phyloP scores from a whole-genome alignment of 2,797 vertebrate genomes.

The Sebastes wilsoni region DNA sequence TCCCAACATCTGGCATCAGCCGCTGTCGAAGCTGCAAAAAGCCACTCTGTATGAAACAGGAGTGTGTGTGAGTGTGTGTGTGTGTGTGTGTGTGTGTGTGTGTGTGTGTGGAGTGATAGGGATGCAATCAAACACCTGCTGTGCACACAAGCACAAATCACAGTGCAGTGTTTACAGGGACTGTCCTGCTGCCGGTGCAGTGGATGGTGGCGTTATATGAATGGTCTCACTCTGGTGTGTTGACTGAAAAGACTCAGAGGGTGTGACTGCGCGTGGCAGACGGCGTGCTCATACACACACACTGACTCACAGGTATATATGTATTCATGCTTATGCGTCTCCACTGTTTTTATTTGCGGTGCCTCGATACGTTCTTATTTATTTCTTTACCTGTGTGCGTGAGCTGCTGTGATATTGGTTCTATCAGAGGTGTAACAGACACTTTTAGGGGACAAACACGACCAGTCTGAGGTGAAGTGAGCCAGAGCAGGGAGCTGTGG shows the following conservation, averaged over 20 bases:
- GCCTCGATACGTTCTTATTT: neutral
- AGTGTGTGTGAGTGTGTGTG: neutral
- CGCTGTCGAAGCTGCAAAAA: constrained; percentile 21
- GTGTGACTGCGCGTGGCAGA: constrained; percentile 5
- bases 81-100: neutral
- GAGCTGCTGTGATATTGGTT: constrained; percentile 3
- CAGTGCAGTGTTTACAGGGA: constrained; percentile 45
- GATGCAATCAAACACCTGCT: constrained; percentile 66
- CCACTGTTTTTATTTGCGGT: neutral
- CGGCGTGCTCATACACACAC: neutral
- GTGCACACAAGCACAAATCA: constrained; percentile 55
- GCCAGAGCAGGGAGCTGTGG: neutral
- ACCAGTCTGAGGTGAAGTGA: neutral
- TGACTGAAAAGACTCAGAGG: constrained; percentile 21
- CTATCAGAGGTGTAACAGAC: neutral
- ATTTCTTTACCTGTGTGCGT: neutral
- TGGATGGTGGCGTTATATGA: constrained; percentile 4
- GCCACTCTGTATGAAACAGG: neutral
- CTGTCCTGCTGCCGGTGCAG: constrained; percentile 23
- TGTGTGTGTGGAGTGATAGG: constrained; percentile 11
- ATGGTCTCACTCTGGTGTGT: constrained; percentile 23
- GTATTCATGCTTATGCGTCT: neutral
- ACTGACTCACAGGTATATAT: neutral
- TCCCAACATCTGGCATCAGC: constrained; percentile 43
- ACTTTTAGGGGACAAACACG: neutral